Conservation (phyloP, 2,797 vertebrate species). For the Alectoris magna region DNA sequence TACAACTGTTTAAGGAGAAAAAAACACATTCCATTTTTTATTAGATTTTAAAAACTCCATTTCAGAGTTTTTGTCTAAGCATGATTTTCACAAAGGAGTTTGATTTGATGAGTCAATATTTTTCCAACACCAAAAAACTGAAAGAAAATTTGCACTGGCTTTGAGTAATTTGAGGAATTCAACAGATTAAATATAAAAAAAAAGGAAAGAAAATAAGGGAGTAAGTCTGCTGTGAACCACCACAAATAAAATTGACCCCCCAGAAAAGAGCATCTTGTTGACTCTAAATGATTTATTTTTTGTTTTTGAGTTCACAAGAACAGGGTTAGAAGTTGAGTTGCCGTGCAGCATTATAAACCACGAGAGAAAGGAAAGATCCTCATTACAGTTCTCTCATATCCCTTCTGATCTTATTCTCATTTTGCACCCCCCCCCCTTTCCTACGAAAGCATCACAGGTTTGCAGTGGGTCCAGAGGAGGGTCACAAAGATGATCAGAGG, state of each 20-base stretch:
- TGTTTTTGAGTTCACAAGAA: not conserved
- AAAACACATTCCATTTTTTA: not conserved
- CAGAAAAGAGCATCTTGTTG: not conserved
- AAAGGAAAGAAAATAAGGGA: not conserved
- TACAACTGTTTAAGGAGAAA: not conserved
- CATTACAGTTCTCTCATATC: not conserved
- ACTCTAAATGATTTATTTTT: not conserved
- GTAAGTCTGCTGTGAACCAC: not conserved
- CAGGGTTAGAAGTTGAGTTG: not conserved
- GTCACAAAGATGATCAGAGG: not conserved
- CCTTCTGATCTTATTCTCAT: not conserved
- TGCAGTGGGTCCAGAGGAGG: not conserved
- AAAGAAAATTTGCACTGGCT: not conserved
- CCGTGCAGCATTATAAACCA: not conserved
- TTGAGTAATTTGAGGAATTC: not conserved
- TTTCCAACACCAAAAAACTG: not conserved
- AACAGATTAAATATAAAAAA: not conserved
- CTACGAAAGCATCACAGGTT: not conserved
- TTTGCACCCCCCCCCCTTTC: not conserved
- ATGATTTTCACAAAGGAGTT: fast-evolving
- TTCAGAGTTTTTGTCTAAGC: not conserved
- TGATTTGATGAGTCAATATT: not conserved
- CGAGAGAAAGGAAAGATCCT: not conserved
- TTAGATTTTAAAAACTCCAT: not conserved
- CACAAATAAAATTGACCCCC: not conserved